Base-by-base conservation (phyloP, 2,888 invertebrate genomes). In the Yponomeuta plumbellus region DNA sequence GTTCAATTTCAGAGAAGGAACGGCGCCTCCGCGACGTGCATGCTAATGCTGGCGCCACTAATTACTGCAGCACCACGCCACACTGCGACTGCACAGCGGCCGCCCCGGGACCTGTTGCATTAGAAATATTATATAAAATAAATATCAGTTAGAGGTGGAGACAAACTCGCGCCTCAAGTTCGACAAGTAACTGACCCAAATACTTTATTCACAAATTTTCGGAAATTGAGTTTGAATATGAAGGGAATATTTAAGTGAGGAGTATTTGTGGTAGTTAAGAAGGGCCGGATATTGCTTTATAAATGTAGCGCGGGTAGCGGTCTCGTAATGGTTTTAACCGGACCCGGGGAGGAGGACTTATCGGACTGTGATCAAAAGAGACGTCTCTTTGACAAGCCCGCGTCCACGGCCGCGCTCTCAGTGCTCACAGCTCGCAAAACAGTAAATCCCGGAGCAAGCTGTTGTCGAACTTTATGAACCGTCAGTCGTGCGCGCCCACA, bases 401-500 rank as follows among this genome's bases (percentile, higher is more conserved):
- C 3, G 44, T 52, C 17, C 44, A 17, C 44, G 17, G 44, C 1
- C 44, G 17, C 44, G 44, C 1, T 34, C 34, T 34, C 34, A 34
- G 34, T 34, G 8, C 34, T 34, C 34, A 34, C 34, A 34, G 34
- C 34, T 34, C 34, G 8, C 34, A 6, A 52, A 17, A 52, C 17
- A 52, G 44, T 17, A 52, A 34, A 6, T 13, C 13, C 44, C 17
- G 17, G 3, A 17, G 44, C 44, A 13, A 13, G 44, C 44, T 8
- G 44, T 17, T 52, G 44, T 17, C 44, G 44, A 17, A 52, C 44
- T 52, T 52, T 52, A 52, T 52, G 44, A 52, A 52, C 17, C 17
- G 10, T 40, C 13, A 34, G 64, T 67, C 40, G 67, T 65, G 66
- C 65, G 21, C 62, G 52, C 67, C 67, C 21, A 59, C 23, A 22